These are phyloP conservation scores for Harpalus rufipes DNA, from an alignment of 2,888 invertebrate genomes.

Conservation along the genomic window DNA sequence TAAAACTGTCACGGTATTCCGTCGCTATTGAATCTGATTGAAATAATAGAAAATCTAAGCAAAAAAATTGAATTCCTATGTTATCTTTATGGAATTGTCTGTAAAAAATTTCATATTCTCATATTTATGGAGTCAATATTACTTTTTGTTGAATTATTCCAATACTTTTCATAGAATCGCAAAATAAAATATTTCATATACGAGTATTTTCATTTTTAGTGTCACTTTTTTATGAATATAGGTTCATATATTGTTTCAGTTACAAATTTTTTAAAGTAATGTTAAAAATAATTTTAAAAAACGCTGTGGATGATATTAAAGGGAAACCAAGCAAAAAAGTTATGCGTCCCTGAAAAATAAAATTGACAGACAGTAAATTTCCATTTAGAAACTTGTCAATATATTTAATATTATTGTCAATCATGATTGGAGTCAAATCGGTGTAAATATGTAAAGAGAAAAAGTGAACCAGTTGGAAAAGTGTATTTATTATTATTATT, in stretches of 20 bases:
- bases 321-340: slow-evolving; percentile 3
- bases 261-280: not conserved
- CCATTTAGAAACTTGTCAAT: slow-evolving; percentile 40
- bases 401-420: slow-evolving; percentile 41
- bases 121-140: not conserved
- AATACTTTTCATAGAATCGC: not conserved
- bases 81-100: not conserved
- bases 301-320: not conserved
- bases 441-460: not conserved
- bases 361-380: slow-evolving; percentile 41
- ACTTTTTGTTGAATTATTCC: not conserved
- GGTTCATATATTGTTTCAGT: too few relatives aligned
- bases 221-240: too few relatives aligned
- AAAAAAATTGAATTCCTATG: not conserved
- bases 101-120: not conserved
- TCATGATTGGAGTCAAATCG: slow-evolving; percentile 3
- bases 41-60: not conserved
- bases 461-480: not conserved
- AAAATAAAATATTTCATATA: not conserved
- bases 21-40: not conserved
- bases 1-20: not conserved
- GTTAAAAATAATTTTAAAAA: slow-evolving; percentile 10
- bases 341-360: slow-evolving; percentile 6
- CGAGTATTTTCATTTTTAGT: not conserved
- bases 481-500: not conserved